Evolutionary conservation across 1,140 invertebrate species (phyloP), one percentile per base, ranked within the genome.

Genomic region (Cardiocondyla obscurior): DNA sequence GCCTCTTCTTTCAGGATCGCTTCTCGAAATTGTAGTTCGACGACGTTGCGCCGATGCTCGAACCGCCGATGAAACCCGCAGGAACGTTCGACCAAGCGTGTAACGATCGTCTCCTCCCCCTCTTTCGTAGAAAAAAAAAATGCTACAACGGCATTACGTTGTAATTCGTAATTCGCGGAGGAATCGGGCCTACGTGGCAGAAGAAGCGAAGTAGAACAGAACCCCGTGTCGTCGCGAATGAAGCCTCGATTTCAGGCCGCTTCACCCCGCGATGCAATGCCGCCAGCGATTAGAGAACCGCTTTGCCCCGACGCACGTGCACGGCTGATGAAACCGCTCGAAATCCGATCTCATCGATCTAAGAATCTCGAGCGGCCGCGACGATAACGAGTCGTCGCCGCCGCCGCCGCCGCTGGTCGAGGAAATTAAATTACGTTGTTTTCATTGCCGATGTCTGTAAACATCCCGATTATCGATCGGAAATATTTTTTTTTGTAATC

Each of bases 1-100:
- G 90, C 82, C 85, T 87, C 81, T 88, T 65, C 70, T 53, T 82
- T 69, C 85, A 77, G 79, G 74, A 73, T 82, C 70, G 73, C 64
- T 51, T 79, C 73, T 57, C 55, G 46, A 39, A 79, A 67, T 62
- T 62, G 19, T 55, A 19, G 60, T 84, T 70, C 70, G 57, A 77
- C 85, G 67, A 86, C 83, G 58, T 1, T 39, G 36, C 36, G 7
- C 8, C 36, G 36, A 10, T n/a, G n/a, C n/a, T n/a, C n/a, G n/a
- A n/a, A n/a, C n/a, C n/a, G n/a, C n/a, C n/a, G n/a, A n/a, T n/a
- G n/a, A n/a, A n/a, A n/a, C n/a, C n/a, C 36, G 36, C 36, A 10
- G 42, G 1, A 46, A 72, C 42, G 33, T 46, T 57, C 36, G 67
- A 36, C 57, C 36, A 39, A 65, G 77, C 51, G 12, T 72, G 53